phyloP scores from a whole-genome alignment of 2,888 invertebrate genomes.

The Argyresthia goedartella region DNA sequence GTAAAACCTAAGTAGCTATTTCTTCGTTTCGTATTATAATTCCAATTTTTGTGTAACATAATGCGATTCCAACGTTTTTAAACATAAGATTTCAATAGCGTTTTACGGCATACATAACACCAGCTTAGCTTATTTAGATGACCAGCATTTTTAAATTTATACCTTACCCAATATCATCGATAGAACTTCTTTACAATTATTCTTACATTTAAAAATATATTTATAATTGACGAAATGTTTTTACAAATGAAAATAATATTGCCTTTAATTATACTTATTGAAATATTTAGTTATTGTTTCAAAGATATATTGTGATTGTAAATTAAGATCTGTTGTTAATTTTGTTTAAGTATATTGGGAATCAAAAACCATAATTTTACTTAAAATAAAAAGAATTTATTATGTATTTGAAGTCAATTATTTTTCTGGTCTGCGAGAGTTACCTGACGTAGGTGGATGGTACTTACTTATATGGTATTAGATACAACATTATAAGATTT shows the following conservation, averaged over 20 bases:
- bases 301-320: neutral
- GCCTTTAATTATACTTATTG: neutral
- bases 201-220: no score
- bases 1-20: no score
- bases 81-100: no score
- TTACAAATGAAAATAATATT: neutral
- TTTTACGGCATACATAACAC: neutral
- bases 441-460: no score
- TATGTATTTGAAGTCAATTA: neutral
- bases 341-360: neutral
- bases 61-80: no score
- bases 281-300: neutral
- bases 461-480: no score
- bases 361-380: neutral
- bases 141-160: conserved; percentile 2
- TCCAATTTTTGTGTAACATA: no score
- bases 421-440: neutral
- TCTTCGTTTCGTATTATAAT: no score
- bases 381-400: conserved; percentile 3
- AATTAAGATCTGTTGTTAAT: neutral
- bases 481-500: no score
- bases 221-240: no score
- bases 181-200: neutral
- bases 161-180: neutral
- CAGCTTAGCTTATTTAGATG: neutral